Base-by-base conservation (phyloP, 2,113 vertebrate genomes). In the Zapornia atra region DNA sequence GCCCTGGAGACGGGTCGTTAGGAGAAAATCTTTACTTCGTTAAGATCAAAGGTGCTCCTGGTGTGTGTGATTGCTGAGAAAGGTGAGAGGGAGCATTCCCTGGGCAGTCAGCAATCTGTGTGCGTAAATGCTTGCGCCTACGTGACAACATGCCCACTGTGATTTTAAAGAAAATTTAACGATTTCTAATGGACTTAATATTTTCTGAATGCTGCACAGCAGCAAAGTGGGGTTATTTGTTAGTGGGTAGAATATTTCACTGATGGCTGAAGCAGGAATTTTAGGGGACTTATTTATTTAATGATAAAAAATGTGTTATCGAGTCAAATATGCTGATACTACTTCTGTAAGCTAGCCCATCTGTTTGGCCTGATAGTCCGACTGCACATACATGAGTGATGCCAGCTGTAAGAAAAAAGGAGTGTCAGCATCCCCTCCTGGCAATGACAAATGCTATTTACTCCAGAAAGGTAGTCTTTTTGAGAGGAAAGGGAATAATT, bases 91-190 rank as follows among this genome's bases (percentile, higher is more conserved):
- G 75, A 90, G 16, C 10, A 48, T 76, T 93, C 82, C 86, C 80
- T 48, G 77, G 80, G 46, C 69, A 68, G 84, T 63, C 59, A 91
- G 71, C 80, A 71, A 38, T 28, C 66, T 5, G 25, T 12, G 25
- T 38, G 48, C 78, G 42, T 57, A 12, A 65, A 36, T 26, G 34
- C 1, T 1, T 85, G 51, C 64, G 81, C 44, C 66, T 76, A 1
- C 9, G 24, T 59, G 69, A 44, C 84, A 92, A 95, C 89, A 56
- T 40, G 51, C 72, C 68, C 60, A 9, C 56, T 81, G 93, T 79
- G 95, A 86, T 93, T 78, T 93, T 93, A 44, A 78, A 96, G 82
- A 78, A 77, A 28, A 60, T 88, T 8, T 93, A 88, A 96, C 95
- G 94, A 92, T 92, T 97, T 92, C 76, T 89, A 91, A 92, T 60